These are phyloP conservation scores for Ammospiza nelsoni DNA, from an alignment of 2,113 vertebrate genomes.

Conservation along the genomic window DNA sequence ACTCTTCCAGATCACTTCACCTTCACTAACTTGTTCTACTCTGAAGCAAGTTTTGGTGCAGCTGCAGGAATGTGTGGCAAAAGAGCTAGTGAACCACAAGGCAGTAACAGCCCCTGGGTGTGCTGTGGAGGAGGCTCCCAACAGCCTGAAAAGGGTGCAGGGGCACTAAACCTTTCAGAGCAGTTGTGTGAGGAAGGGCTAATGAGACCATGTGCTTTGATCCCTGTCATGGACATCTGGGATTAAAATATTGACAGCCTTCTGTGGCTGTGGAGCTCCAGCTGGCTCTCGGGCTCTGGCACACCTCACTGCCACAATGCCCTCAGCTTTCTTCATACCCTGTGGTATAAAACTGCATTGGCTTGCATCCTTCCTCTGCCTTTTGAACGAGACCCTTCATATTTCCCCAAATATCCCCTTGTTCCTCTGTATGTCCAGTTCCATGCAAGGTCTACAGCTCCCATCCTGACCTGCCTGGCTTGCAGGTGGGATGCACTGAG, in stretches of 20 bases:
- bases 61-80: background rate
- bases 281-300: background rate
- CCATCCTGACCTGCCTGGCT: background rate
- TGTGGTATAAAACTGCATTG: background rate
- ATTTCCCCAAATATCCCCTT: background rate
- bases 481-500: fast-evolving
- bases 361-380: background rate
- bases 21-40: background rate
- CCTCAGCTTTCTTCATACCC: background rate
- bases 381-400: background rate
- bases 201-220: background rate
- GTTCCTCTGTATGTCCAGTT: background rate
- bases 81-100: background rate
- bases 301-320: background rate
- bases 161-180: background rate
- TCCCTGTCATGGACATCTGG: background rate
- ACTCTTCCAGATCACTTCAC: background rate
- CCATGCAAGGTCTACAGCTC: background rate
- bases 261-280: background rate
- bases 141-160: background rate
- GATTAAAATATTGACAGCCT: background rate
- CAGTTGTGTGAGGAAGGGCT: background rate
- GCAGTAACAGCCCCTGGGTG: background rate
- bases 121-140: background rate
- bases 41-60: background rate